phyloP scores from a whole-genome alignment of 1,140 invertebrate genomes.

The Paraescarpia echinospica region DNA sequence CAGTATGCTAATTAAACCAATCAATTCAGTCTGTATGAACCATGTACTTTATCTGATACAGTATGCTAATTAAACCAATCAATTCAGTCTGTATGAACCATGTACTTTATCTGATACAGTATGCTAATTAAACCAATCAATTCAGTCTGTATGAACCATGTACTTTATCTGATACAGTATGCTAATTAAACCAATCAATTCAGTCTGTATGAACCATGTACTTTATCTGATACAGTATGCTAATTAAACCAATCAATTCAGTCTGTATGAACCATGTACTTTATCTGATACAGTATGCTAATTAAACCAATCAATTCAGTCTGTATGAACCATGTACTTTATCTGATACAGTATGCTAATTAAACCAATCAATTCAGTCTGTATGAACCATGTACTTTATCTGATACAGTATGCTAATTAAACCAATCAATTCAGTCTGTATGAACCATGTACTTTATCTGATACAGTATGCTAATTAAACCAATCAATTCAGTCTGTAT shows the following conservation, averaged over 20 bases:
- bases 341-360: background rate
- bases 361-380: background rate
- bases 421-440: background rate
- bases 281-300: background rate
- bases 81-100: background rate
- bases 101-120: background rate
- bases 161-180: background rate
- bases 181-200: background rate
- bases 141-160: background rate
- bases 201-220: background rate
- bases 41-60: background rate
- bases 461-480: background rate
- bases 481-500: background rate
- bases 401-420: background rate
- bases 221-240: background rate
- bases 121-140: background rate
- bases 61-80: background rate
- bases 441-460: background rate
- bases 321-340: background rate
- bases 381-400: background rate
- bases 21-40: background rate
- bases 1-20: background rate
- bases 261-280: background rate
- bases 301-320: background rate
- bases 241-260: background rate